phyloP scores from a whole-genome alignment of 2,888 invertebrate species.

The Xanthorhoe spadicearia region DNA sequence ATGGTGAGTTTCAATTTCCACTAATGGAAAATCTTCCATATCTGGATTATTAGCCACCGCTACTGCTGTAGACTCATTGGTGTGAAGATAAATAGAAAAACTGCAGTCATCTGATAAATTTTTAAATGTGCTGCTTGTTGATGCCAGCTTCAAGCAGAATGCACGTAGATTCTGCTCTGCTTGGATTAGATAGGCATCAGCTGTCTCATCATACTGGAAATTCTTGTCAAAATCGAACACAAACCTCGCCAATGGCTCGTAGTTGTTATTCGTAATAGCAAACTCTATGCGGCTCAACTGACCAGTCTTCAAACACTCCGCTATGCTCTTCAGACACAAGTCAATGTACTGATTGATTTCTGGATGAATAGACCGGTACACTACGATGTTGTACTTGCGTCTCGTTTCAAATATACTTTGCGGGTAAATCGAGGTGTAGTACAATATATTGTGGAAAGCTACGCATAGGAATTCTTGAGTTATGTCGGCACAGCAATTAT shows the following conservation, averaged over 20 bases:
- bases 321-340: constrained; percentile 79
- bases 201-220: constrained; percentile 58
- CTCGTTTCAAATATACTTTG: constrained; percentile 85
- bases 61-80: constrained; percentile 85
- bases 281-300: constrained; percentile 82
- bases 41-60: constrained; percentile 81
- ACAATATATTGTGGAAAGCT: constrained; percentile 86
- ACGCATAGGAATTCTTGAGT: constrained; percentile 88
- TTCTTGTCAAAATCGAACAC: constrained; percentile 68
- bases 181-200: constrained; percentile 86
- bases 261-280: constrained; percentile 66
- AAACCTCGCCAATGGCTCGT: constrained; percentile 63
- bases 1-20: constrained; percentile 61
- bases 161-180: constrained; percentile 86
- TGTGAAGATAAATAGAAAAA: constrained; percentile 86
- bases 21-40: constrained; percentile 75
- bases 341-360: constrained; percentile 87
- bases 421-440: constrained; percentile 86
- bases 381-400: constrained; percentile 86
- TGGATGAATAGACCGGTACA: constrained; percentile 86
- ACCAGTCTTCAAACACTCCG: constrained; percentile 77
- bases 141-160: constrained; percentile 85
- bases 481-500: constrained; percentile 81
- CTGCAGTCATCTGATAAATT: constrained; percentile 81
- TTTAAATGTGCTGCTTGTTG: constrained; percentile 74